Evolutionary conservation across 2,888 invertebrate genomes (phyloP), one percentile per base, ranked within the genome.

Genomic region (Coelinius sp.): DNA sequence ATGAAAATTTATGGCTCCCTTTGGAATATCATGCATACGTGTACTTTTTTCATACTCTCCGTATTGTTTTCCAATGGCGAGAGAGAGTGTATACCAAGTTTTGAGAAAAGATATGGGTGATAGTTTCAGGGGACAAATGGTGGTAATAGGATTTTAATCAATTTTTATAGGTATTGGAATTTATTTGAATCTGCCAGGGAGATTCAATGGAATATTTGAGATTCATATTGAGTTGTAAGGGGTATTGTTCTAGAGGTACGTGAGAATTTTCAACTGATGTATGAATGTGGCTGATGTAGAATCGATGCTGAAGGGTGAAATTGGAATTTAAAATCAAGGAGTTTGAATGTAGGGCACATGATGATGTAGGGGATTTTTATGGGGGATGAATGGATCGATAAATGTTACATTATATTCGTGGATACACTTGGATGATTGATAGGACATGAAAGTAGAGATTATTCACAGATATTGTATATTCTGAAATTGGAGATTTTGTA

Each of bases 1-100:
- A 56, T 56, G 56, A 56, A 56, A 56, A 56, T 56, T 31, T 56
- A 56, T 27, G n/a, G 31, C 56, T 56, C 56, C 31, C 56, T 17
- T 31, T 25, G 27, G 56, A 24, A 56, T 31, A 31, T 56, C 14
- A 25, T 56, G 56, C 31, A 31, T 56, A 56, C 17, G 27, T 56
- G 56, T 14, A n/a, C 22, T 52, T 56, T 56, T 31, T 31, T 31
- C 27, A 35, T 56, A 14, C 17, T 14, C 2, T n/a, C 27, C 25
- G 25, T 31, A 8, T 56, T 56, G 12, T 27, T 56, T 25, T 27
- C 27, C 27, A n/a, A 14, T 25, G 20, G 24, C 8, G 52, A 20
- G 22, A 12, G 52, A 20, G 22, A 52, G 52, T 52, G 22, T 52
- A 6, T 52, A 3, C 24, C 6, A 12, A 10, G 24, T 52, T 52